Evolutionary conservation across 2,888 invertebrate species (phyloP), one percentile per base, ranked within the genome.

Genomic region (Amorpha juglandis): DNA sequence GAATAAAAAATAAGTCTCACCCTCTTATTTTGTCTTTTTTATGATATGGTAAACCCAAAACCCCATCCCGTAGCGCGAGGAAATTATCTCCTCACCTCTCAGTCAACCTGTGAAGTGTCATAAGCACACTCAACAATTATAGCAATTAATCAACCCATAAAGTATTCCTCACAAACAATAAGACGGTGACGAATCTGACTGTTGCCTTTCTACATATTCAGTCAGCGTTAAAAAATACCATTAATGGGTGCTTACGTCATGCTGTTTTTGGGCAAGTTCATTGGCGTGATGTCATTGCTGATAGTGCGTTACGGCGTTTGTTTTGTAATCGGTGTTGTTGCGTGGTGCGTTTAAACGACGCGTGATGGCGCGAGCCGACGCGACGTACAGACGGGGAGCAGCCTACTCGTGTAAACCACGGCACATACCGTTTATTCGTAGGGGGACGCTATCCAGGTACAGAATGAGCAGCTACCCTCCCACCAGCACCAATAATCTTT

Each of bases 131-230:
- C 8, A 48, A 48, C 48, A 12, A 14, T 16, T 9, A 21, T 27
- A 27, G 16, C 21, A 38, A 16, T 58, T 38, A 19, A 38, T 58
- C 38, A 51, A 55, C 16, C 9, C 48, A 48, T 3, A 48, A 16
- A 48, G 16, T 16, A 16, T 12, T 48, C 48, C 7, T 48, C 48
- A n/a, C 47, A 65, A 63, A 45, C 67, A 74, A 73, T 71, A 69
- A 69, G 71, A 73, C 71, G 63, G 76, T 78, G 80, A 81, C 78
- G 71, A 72, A 81, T 78, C 69, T 64, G 66, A 67, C 69, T 76
- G 75, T 80, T 77, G 76, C 72, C 64, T 73, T 68, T 68, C 50
- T 55, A 51, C 65, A 52, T 50, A 55, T 63, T 4, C 4, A 4
- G 1, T 3, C 53, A 35, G 27, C 45, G 52, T 64, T 27, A 42